Evolutionary conservation across 2,113 vertebrate genomes (phyloP).

Genomic region (Cariama cristata): DNA sequence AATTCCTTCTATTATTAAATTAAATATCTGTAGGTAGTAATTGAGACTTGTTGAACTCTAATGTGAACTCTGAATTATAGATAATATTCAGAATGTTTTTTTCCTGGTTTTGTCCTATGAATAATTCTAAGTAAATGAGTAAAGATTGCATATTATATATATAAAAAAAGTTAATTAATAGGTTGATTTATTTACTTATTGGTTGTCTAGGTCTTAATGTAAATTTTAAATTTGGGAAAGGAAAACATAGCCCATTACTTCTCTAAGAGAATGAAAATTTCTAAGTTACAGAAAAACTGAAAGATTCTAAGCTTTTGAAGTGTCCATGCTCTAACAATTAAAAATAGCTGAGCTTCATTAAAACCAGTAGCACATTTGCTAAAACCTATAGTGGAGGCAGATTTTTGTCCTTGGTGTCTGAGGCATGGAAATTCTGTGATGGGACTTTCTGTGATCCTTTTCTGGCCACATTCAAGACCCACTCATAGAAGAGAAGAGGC

Average conservation of each 20-base stretch:
- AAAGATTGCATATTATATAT: not conserved
- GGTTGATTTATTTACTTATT: not conserved
- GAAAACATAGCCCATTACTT: not conserved
- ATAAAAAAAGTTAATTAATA: not conserved
- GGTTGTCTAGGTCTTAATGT: not conserved
- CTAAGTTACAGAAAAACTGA: not conserved
- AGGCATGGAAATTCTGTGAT: not conserved
- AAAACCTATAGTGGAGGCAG: not conserved
- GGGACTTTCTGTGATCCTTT: not conserved
- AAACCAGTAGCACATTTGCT: not conserved
- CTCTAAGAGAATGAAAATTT: not conserved
- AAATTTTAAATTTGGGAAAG: not conserved
- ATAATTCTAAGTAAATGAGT: not conserved
- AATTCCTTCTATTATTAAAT: not conserved
- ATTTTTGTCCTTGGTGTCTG: not conserved
- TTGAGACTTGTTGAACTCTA: not conserved
- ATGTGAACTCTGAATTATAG: not conserved
- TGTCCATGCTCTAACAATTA: not conserved
- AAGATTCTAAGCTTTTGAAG: not conserved
- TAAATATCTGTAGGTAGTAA: not conserved
- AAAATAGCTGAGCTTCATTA: not conserved
- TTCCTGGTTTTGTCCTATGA: not conserved
- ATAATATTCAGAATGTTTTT: not conserved
- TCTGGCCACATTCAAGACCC: not conserved
- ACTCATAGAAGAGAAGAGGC: not conserved